Percentiles rank a stretch among this genome's conserved stretches.
Evolutionary conservation across 2,888 invertebrate genomes (phyloP).

Genomic region (Eupithecia insigniata): DNA sequence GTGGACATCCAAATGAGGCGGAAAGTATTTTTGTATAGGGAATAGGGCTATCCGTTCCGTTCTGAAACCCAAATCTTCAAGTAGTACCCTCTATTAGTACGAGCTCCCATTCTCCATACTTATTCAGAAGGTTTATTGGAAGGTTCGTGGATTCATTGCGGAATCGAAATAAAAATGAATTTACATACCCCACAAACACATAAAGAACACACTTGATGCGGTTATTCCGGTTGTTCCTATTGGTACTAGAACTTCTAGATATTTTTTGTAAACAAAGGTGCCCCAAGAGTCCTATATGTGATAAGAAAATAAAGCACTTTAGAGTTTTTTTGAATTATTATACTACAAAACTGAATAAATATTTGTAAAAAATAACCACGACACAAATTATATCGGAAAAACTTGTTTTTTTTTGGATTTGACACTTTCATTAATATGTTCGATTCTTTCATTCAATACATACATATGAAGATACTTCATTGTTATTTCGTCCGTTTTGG

Average conservation of each 20-base stretch:
- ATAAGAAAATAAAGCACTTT: not conserved
- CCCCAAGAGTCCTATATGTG: not conserved
- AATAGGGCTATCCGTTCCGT: too few species aligned
- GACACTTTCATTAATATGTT: too few species aligned
- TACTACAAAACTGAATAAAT: not conserved
- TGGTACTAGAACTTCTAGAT: not conserved
- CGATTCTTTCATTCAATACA: too few species aligned
- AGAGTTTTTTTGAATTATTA: too few species aligned
- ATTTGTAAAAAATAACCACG: not conserved
- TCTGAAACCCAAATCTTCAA: not conserved
- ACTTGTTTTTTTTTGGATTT: too few species aligned
- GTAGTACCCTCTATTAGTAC: not conserved
- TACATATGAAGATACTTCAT: too few species aligned
- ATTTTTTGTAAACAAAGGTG: not conserved
- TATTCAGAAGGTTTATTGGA: not conserved
- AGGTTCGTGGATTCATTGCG: slow-evolving; percentile 19
- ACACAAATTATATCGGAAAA: too few species aligned
- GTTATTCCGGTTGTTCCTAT: not conserved
- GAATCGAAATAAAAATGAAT: slow-evolving; percentile 27
- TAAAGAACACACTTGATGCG: slow-evolving; percentile 3
- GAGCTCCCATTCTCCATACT: not conserved
- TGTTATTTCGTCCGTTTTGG: too few species aligned
- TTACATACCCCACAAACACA: slow-evolving; percentile 23
- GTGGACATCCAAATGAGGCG: too few species aligned
- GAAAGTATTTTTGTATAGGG: too few species aligned